A percentile compares a stretch with the other conserved stretches of the same genome.
phyloP scores from a whole-genome alignment of 2,797 vertebrate species.

The Chlorospingus flavigularis region DNA sequence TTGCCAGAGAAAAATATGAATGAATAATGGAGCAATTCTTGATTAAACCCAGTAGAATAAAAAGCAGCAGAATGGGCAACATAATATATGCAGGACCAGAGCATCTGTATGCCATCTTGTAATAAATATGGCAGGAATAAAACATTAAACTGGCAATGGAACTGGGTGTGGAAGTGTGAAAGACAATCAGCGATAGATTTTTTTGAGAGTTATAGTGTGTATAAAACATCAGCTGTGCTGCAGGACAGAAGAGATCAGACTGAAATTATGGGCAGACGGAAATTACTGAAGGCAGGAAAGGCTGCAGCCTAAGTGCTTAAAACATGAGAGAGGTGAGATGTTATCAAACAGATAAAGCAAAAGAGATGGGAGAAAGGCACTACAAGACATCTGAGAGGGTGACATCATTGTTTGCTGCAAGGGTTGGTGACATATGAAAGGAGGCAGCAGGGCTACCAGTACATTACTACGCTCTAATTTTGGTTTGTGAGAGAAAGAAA shows the following conservation, averaged over 20 bases:
- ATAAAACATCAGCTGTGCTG: not conserved
- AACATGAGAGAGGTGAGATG: not conserved
- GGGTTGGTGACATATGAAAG: not conserved
- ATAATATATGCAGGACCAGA: not conserved
- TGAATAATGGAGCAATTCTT: not conserved
- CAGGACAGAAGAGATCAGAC: not conserved
- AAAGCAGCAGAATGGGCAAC: not conserved
- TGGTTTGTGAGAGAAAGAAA: not conserved
- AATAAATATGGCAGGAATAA: slow-evolving; percentile 27
- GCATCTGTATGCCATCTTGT: not conserved
- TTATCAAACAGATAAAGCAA: not conserved
- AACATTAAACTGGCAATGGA: not conserved
- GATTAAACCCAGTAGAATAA: not conserved
- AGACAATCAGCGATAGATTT: not conserved
- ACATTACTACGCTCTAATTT: not conserved
- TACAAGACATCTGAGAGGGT: not conserved
- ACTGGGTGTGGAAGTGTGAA: not conserved
- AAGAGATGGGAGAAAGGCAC: not conserved
- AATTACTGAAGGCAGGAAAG: not conserved
- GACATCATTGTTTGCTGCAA: not conserved
- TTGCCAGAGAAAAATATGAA: not conserved
- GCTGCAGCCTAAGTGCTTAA: not conserved
- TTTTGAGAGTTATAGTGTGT: not conserved
- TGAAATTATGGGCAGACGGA: not conserved
- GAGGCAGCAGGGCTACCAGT: not conserved